Conservation (phyloP, 1,140 invertebrate genomes). For the Xylocopa sonorina region DNA sequence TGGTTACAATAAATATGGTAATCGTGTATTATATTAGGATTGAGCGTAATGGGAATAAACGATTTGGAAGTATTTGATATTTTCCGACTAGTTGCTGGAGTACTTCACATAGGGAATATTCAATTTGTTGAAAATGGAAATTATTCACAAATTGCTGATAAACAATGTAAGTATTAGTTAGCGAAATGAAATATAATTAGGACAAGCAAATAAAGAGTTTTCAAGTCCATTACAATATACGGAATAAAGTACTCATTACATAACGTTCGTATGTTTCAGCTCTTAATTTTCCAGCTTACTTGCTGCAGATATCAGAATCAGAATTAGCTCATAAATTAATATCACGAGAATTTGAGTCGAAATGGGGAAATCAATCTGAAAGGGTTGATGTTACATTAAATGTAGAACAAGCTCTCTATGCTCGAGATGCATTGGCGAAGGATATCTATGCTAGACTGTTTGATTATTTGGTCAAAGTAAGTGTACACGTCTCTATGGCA, state of each 20-base stretch:
- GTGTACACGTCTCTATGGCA: neutral
- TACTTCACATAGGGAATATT: conserved; percentile 89
- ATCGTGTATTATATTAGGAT: no score
- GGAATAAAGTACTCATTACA: neutral
- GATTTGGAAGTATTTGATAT: conserved; percentile 84
- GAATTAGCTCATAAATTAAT: conserved; percentile 85
- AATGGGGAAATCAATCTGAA: conserved; percentile 88
- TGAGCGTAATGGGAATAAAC: conserved; percentile 86
- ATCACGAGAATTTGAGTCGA: conserved; percentile 87
- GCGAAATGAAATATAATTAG: neutral
- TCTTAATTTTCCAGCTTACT: conserved; percentile 85
- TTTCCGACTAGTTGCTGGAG: conserved; percentile 85
- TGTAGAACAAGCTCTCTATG: conserved; percentile 86
- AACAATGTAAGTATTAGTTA: conserved; percentile 82
- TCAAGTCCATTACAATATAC: neutral
- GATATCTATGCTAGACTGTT: conserved; percentile 87
- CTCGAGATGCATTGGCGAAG: conserved; percentile 87
- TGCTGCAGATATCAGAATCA: conserved; percentile 85
- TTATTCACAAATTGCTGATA: conserved; percentile 85
- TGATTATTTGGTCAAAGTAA: conserved; percentile 87
- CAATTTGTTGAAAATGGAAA: conserved; percentile 85
- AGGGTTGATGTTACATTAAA: conserved; percentile 87
- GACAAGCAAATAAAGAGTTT: no score
- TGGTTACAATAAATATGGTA: neutral
- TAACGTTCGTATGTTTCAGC: no score